phyloP scores from a whole-genome alignment of 1,140 invertebrate genomes.

The Solen grandis region DNA sequence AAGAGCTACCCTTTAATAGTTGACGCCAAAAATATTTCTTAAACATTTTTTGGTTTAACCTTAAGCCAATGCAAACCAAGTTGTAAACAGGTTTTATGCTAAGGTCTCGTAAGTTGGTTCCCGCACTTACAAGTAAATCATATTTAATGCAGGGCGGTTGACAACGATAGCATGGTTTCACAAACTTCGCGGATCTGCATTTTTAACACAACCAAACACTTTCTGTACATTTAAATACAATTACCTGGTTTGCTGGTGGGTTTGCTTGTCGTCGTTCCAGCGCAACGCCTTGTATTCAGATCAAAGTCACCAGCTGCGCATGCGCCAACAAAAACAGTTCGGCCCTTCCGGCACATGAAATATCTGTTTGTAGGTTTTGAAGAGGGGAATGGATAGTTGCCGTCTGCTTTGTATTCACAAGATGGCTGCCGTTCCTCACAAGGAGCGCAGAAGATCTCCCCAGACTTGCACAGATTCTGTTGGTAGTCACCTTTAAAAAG shows the following conservation, averaged over 20 bases:
- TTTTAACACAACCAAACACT: no score
- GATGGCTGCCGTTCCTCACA: conserved; percentile 36
- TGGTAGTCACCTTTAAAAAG: conserved; percentile 45
- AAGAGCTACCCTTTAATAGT: no score
- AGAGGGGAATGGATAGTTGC: conserved; percentile 31
- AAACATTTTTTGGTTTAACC: no score
- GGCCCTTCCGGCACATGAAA: conserved; percentile 29
- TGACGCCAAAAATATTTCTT: no score
- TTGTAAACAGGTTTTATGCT: no score
- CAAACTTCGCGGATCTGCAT: no score
- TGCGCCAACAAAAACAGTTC: conserved; percentile 15
- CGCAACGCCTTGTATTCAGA: background rate
- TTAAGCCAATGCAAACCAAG: no score
- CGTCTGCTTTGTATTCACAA: conserved; percentile 28
- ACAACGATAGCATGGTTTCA: no score
- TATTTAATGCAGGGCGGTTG: no score
- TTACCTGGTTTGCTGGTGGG: background rate
- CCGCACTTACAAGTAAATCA: no score
- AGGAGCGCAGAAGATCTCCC: conserved; percentile 7
- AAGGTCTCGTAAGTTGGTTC: no score
- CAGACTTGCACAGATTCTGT: conserved; percentile 26
- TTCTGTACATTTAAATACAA: background rate
- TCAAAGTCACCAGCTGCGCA: conserved; percentile 35
- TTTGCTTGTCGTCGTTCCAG: background rate
- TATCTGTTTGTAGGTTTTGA: conserved; percentile 16